A percentile compares a stretch with the other conserved stretches of the same genome.
Conservation (phyloP, 2,888 invertebrate species). For the Ormyrus pomaceus region DNA sequence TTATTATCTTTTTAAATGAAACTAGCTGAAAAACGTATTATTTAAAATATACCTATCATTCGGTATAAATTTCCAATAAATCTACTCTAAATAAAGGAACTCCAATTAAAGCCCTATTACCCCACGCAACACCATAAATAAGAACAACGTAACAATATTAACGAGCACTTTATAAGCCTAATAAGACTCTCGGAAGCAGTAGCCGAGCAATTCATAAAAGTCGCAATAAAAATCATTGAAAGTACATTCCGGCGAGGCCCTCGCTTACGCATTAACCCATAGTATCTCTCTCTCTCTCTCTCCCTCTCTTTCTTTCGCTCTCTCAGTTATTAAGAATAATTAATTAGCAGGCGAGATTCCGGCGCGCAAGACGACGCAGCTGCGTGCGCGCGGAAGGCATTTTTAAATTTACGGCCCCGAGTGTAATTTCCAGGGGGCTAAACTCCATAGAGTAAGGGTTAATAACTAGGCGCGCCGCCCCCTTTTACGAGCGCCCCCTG, state of each 20-base stretch:
- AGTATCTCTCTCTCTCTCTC: too few relatives aligned
- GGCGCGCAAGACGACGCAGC: constrained; percentile 54
- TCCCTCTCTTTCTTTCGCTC: background rate
- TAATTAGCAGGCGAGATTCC: constrained; percentile 38
- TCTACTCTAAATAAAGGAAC: too few relatives aligned
- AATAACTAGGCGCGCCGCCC: constrained; percentile 27
- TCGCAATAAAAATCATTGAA: constrained; percentile 36
- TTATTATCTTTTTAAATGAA: too few relatives aligned
- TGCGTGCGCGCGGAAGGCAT: constrained; percentile 56
- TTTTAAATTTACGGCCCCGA: constrained; percentile 64
- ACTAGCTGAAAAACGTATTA: too few relatives aligned
- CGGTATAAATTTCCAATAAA: too few relatives aligned
- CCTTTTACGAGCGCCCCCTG: constrained; percentile 27
- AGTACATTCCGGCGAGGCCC: background rate
- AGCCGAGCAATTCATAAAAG: constrained; percentile 35
- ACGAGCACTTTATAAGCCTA: too few relatives aligned
- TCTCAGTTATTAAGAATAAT: constrained; percentile 30
- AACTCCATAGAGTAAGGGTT: constrained; percentile 42
- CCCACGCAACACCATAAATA: too few relatives aligned
- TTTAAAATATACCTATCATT: too few relatives aligned
- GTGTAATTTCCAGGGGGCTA: constrained; percentile 60
- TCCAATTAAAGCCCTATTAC: too few relatives aligned
- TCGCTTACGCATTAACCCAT: background rate
- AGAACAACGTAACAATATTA: too few relatives aligned
- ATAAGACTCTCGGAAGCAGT: background rate